These are phyloP conservation scores for Ridgeia piscesae DNA, from an alignment of 1,140 invertebrate genomes.

Conservation along the genomic window DNA sequence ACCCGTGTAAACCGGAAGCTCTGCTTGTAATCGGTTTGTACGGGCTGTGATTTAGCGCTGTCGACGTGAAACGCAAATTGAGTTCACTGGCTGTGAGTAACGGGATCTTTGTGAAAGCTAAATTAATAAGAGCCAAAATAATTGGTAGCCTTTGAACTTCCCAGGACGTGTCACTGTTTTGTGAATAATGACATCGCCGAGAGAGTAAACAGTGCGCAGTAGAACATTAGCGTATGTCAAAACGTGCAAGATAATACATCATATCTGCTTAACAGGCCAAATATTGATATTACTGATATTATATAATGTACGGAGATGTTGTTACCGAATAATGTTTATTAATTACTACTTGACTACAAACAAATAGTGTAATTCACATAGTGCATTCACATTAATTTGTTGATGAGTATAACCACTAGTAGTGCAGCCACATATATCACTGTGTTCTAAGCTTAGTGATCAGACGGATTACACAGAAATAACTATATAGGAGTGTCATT, in stretches of 20 bases:
- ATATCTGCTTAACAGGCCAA: not conserved
- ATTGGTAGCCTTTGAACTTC: not conserved
- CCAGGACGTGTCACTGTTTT: not conserved
- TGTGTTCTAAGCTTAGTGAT: no score
- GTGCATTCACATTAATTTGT: not conserved
- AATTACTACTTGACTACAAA: not conserved
- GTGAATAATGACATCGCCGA: not conserved
- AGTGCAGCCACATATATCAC: no score
- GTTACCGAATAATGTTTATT: not conserved
- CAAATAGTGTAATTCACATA: not conserved
- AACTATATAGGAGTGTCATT: no score
- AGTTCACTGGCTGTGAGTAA: not conserved
- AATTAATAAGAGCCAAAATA: conserved; percentile 1
- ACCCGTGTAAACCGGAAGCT: not conserved
- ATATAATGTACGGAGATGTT: not conserved
- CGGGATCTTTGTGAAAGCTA: not conserved
- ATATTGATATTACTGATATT: not conserved
- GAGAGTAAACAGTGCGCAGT: not conserved
- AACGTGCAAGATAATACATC: not conserved
- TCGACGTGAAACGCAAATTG: not conserved
- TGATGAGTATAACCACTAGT: no score
- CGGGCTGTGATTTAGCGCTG: not conserved
- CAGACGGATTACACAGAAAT: no score
- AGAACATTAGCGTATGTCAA: not conserved
- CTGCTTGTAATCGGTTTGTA: not conserved